Percentiles rank a stretch among this genome's conserved stretches.
phyloP scores from a whole-genome alignment of 1,140 invertebrate genomes.

The Bombus affinis region DNA sequence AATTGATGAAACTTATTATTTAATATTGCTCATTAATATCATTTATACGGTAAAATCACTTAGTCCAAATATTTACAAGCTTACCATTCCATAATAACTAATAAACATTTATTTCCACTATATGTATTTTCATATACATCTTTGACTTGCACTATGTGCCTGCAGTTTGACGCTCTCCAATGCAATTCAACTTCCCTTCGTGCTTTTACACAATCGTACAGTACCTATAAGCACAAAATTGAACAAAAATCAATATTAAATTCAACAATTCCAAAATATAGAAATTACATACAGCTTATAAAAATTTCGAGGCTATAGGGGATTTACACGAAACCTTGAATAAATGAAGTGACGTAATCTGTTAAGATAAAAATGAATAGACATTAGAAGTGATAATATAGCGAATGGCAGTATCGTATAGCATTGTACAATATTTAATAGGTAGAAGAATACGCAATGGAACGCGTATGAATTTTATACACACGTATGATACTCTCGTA shows the following conservation, averaged over 20 bases:
- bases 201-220: constrained; percentile 95
- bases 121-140: constrained; percentile 99
- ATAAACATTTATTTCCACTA: constrained; percentile 93
- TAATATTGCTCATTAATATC: neutral
- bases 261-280: neutral
- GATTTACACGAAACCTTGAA: constrained; percentile 3
- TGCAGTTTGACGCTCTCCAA: constrained; percentile 94
- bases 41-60: neutral
- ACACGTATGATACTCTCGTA: too few species aligned
- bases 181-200: constrained; percentile 97
- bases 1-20: constrained; percentile 18
- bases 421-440: neutral
- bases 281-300: neutral
- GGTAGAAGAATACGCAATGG: neutral
- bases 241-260: neutral
- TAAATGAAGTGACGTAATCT: constrained; percentile 21
- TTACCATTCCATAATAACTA: constrained; percentile 99
- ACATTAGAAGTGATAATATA: neutral
- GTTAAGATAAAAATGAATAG: constrained; percentile 19
- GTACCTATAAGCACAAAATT: constrained; percentile 85
- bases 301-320: neutral
- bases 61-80: constrained; percentile 58
- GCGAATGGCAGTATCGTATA: neutral
- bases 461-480: neutral
- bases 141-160: constrained; percentile 93